These are phyloP conservation scores for Erpobdella octoculata DNA, from an alignment of 2,888 invertebrate genomes.

Conservation along the genomic window DNA sequence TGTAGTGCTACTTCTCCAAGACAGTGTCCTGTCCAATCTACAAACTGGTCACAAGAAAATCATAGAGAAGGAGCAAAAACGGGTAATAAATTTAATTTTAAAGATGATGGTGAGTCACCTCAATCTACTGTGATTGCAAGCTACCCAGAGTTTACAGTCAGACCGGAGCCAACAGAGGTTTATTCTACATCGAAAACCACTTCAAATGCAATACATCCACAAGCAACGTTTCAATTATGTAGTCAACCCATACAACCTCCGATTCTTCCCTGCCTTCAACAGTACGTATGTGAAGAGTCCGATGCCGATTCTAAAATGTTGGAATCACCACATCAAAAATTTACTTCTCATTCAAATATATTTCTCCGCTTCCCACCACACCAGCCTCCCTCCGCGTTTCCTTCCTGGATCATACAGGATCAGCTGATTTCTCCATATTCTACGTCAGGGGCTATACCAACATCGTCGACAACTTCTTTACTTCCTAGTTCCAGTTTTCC, in stretches of 20 bases:
- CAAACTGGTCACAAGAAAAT: conserved; percentile 12
- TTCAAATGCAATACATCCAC: not conserved
- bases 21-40: not conserved
- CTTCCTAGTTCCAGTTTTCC: not conserved
- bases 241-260: not conserved
- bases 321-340: not conserved
- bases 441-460: too few species aligned
- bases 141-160: too few species aligned
- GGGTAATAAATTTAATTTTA: not conserved
- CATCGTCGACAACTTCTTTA: not conserved
- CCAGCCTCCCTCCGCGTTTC: not conserved
- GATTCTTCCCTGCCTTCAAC: not conserved
- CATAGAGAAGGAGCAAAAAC: not conserved
- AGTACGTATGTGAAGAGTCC: not conserved
- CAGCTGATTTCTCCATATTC: not conserved
- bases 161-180: too few species aligned
- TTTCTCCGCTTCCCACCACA: not conserved
- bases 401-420: not conserved
- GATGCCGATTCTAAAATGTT: not conserved
- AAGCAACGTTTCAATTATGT: not conserved
- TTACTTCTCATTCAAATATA: not conserved
- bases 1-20: not conserved
- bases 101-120: not conserved
- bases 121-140: not conserved
- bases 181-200: not conserved